These are phyloP conservation scores for Mythimna pallens DNA, from an alignment of 2,888 invertebrate species.

Conservation along the genomic window DNA sequence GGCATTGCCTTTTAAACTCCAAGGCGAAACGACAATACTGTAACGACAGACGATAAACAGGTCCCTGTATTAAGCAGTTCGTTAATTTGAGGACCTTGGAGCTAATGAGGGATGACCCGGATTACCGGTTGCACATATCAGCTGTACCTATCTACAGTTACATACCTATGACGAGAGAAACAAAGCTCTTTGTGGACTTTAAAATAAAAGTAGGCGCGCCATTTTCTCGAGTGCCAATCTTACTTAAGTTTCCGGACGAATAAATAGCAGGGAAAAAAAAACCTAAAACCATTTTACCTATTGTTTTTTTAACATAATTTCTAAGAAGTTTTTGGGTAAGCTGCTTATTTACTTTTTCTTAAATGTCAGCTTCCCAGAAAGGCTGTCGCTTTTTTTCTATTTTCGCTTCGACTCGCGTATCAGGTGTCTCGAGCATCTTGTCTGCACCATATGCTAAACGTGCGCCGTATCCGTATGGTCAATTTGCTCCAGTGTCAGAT, in stretches of 20 bases:
- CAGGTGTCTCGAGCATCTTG: conserved; percentile 59
- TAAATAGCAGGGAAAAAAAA: conserved; percentile 20
- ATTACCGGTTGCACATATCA: conserved; percentile 32
- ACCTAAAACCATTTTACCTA: conserved; percentile 24
- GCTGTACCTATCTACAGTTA: conserved; percentile 14
- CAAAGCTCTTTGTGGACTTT: conserved; percentile 40
- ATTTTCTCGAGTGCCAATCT: conserved; percentile 38
- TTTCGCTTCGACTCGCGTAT: conserved; percentile 49
- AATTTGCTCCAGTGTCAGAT: conserved; percentile 45
- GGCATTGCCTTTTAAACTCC: conserved; percentile 72
- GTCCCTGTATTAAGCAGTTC: conserved; percentile 53
- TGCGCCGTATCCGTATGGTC: conserved; percentile 25
- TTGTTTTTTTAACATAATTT: conserved; percentile 22
- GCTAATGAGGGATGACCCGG: conserved; percentile 44
- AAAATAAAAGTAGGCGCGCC: conserved; percentile 27
- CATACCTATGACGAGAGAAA: background rate
- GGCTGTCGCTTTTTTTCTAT: conserved; percentile 25
- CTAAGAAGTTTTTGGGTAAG: conserved; percentile 28
- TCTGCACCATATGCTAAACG: conserved; percentile 61
- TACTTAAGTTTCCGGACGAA: conserved; percentile 36
- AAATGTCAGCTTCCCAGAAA: conserved; percentile 52
- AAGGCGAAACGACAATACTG: conserved; percentile 68
- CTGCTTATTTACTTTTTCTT: conserved; percentile 43
- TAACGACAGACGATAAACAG: conserved; percentile 53
- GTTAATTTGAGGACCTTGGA: conserved; percentile 38